Evolutionary conservation across 2,888 invertebrate genomes (phyloP), one percentile per base, ranked within the genome.

Genomic region (Microplitis manilae): DNA sequence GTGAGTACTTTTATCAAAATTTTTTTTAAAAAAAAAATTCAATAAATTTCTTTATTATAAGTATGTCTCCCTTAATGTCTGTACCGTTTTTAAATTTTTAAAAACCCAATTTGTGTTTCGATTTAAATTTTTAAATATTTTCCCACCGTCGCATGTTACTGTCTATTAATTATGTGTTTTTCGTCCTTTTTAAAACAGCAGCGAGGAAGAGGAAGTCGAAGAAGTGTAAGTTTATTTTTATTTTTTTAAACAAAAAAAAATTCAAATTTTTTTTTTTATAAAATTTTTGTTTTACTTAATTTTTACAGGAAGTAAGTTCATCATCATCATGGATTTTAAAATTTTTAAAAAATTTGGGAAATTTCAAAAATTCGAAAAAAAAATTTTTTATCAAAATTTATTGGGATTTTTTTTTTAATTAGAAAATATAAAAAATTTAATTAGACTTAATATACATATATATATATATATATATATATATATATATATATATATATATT

Each of bases 121-220:
- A 7, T 20, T 20, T 6, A 41, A 39, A 39, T 39, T 40, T 17
- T 17, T 17, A 15, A 15, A 39, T 13, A 39, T n/a, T n/a, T 68
- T 15, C 15, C 15, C 68, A 8, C 40, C 61, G 40, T 70, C 68
- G 39, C 30, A 9, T 68, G 6, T 70, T 76, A 68, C 72, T 68
- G 68, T 67, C 39, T 81, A 71, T 85, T 84, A 87, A 87, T 86
- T 85, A 78, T 75, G 67, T 79, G 77, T 82, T 80, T 82, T 83
- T 82, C 77, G 83, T 84, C 84, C 85, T 89, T 86, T 88, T 84
- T 89, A 87, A 90, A 91, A 80, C 90, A 91, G 93, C 90, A 93
- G 92, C 91, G 93, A 93, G 90, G 95, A 95, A 92, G 95, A 94
- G 92, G 95, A 94, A 93, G 93, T 93, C 88, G 94, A 94, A 92